A percentile compares a stretch with the other conserved stretches of the same genome.
Conservation (phyloP, 1,140 invertebrate species). For the Drosophila elegans region DNA sequence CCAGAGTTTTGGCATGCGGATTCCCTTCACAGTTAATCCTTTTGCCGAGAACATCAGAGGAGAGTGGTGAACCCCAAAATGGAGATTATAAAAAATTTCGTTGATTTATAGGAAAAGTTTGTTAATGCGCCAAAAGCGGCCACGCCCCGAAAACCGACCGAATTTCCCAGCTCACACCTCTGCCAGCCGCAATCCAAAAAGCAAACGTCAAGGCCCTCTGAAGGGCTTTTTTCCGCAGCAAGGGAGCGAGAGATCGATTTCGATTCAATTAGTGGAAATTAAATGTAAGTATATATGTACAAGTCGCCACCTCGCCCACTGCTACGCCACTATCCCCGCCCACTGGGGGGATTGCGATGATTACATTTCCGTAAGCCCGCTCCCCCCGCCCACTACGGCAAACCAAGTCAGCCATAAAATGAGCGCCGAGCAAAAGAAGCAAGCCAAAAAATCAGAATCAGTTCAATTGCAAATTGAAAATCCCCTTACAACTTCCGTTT, state of each 20-base stretch:
- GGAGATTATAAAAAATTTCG: slow-evolving; percentile 72
- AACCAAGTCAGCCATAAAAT: slow-evolving; percentile 80
- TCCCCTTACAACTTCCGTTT: slow-evolving; percentile 83
- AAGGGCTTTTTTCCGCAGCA: slow-evolving; percentile 51
- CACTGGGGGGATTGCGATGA: slow-evolving; percentile 66
- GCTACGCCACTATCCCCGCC: neutral
- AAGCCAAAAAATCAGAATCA: slow-evolving; percentile 79
- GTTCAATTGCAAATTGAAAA: slow-evolving; percentile 84
- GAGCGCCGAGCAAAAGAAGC: slow-evolving; percentile 66
- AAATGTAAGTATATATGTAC: slow-evolving; percentile 77
- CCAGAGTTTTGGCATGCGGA: slow-evolving; percentile 13
- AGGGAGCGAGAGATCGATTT: slow-evolving; percentile 73
- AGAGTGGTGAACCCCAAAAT: slow-evolving; percentile 13
- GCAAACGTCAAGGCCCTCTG: slow-evolving; percentile 52
- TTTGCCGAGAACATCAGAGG: neutral
- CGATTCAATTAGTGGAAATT: slow-evolving; percentile 83
- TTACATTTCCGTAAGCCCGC: slow-evolving; percentile 74
- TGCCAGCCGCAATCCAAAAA: slow-evolving; percentile 35
- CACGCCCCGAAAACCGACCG: slow-evolving; percentile 9
- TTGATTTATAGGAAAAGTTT: slow-evolving; percentile 82
- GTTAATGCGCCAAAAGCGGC: slow-evolving; percentile 58
- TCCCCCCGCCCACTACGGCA: slow-evolving; percentile 39
- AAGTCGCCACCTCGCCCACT: slow-evolving; percentile 20
- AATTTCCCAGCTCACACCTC: slow-evolving; percentile 20
- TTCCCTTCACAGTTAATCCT: slow-evolving; percentile 27